Conservation (phyloP, 2,888 invertebrate genomes). For the Conomelus anceps region DNA sequence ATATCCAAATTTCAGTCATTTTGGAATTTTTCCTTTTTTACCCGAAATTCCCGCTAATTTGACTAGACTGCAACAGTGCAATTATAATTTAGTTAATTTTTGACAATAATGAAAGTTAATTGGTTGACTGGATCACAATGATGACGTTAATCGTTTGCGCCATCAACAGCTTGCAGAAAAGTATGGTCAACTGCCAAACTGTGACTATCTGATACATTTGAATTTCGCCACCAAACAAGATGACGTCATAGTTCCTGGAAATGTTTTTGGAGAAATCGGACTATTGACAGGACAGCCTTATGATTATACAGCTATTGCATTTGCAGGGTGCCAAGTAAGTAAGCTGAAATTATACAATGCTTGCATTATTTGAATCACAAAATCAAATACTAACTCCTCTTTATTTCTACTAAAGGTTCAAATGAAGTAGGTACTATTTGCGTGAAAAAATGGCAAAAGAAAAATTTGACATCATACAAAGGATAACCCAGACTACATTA, state of each 20-base stretch:
- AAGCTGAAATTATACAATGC: background rate
- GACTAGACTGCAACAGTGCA: no score
- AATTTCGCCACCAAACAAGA: background rate
- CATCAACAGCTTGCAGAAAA: background rate
- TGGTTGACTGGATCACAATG: background rate
- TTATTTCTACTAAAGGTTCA: no score
- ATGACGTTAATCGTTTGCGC: background rate
- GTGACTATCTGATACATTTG: background rate
- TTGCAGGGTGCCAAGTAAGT: background rate
- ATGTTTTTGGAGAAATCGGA: conserved; percentile 2
- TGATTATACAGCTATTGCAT: background rate
- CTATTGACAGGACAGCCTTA: background rate
- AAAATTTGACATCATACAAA: no score
- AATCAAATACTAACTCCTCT: no score
- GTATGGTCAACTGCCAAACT: background rate
- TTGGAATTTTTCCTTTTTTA: no score
- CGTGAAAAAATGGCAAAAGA: no score
- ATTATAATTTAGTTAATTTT: no score
- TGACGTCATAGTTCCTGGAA: background rate
- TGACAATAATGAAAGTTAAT: background rate
- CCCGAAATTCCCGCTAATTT: no score
- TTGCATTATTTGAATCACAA: no score
- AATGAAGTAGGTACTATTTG: no score
- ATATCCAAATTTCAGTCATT: no score
- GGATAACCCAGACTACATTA: no score